Base-by-base conservation (phyloP, 2,797 vertebrate genomes). In the Helicolenus hilgendorfi region DNA sequence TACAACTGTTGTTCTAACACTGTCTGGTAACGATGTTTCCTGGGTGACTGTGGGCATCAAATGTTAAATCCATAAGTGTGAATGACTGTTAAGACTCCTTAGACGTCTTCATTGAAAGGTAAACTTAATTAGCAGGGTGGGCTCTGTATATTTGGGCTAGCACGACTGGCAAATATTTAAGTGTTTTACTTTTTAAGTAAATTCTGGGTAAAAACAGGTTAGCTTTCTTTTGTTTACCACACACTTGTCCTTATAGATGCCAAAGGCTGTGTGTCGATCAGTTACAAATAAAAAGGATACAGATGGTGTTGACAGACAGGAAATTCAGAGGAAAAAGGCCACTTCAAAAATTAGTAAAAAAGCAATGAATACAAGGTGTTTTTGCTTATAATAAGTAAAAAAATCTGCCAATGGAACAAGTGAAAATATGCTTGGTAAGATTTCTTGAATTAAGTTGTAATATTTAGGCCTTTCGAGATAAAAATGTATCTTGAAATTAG, bases 1-100 rank as follows among this genome's bases (percentile, higher is more conserved):
- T 98, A 90, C 97, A 83, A 95, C 89, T 97, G 94, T 95, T 96
- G 97, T 98, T 99, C 99, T 99, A 99, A 99, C 99, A 99, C 99
- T 99, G 99, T 99, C 99, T 99, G 99, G 99, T 99, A 99, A 99
- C 99, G 99, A 99, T 99, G 99, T 99, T 99, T 98, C 97, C 98
- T 98, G 99, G 97, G 98, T 80, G 97, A 96, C 94, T 89, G 77
- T 93, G 64, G 18, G 87, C 97, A 77, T 45, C n/a, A 38, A 68
- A 64, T 68, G 27, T 53, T 35, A 0, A 56, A 14, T 11, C 22
- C 5, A 18, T 35, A 64, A 56, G 70, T 63, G 55, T 60, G 20
- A 26, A 63, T 29, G 11, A 72, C 33, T 81, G 71, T 71, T 76
- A 5, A 63, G 65, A 20, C 24, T 74, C n/a, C 33, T 60, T 79